Conservation (phyloP, 2,113 vertebrate species). For the Desmodus rotundus region DNA sequence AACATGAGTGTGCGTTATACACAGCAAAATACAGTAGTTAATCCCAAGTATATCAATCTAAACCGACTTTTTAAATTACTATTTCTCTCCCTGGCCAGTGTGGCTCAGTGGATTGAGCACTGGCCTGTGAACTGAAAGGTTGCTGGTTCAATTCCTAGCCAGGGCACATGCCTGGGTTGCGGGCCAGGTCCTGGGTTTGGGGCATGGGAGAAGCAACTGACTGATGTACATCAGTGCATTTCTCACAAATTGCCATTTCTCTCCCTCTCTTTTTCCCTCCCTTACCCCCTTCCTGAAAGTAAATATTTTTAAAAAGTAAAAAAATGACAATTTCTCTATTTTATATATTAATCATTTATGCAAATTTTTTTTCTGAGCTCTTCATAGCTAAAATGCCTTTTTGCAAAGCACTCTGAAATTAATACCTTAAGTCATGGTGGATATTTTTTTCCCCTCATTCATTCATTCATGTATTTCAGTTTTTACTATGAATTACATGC, state of each 20-base stretch:
- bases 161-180: too few relatives aligned
- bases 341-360: constrained; percentile 16
- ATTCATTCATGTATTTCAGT: not conserved
- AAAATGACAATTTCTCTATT: not conserved
- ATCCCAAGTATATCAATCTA: not conserved
- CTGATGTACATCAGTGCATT: too few relatives aligned
- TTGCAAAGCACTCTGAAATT: not conserved
- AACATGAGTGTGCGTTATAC: too few relatives aligned
- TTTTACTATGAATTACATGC: constrained; percentile 11
- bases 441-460: not conserved
- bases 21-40: not conserved
- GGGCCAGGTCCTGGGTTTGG: too few relatives aligned
- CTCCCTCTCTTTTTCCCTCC: too few relatives aligned
- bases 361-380: not conserved
- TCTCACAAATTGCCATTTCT: too few relatives aligned
- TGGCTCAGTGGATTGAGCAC: too few relatives aligned
- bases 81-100: not conserved
- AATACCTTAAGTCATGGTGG: not conserved
- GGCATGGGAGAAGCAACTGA: too few relatives aligned
- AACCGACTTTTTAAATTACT: not conserved
- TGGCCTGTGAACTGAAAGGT: too few relatives aligned
- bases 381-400: not conserved
- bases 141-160: too few relatives aligned
- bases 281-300: too few relatives aligned
- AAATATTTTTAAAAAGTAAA: too few relatives aligned